Conservation (phyloP, 2,888 invertebrate genomes). For the Tachina lurida region DNA sequence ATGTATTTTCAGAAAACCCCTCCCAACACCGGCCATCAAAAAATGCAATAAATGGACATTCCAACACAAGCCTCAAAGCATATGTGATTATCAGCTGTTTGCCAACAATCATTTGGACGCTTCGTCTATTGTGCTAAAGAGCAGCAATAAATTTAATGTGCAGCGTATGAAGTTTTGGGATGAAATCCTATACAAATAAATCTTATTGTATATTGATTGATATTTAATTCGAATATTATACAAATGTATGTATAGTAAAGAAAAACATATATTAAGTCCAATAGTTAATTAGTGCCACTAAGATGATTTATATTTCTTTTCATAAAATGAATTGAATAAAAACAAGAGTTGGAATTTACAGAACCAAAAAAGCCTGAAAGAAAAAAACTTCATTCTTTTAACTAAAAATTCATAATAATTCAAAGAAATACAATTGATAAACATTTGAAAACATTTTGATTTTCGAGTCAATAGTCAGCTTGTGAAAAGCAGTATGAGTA, state of each 20-base stretch:
- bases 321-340: no score
- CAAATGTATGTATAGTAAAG: conserved; percentile 1
- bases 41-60: conserved; percentile 70
- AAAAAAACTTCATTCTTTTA: no score
- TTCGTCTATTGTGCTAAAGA: conserved; percentile 71
- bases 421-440: no score
- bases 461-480: no score
- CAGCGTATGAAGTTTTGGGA: conserved; percentile 78
- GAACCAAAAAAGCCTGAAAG: no score
- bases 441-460: no score
- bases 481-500: no score
- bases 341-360: no score
- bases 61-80: conserved; percentile 60
- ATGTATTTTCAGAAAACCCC: conserved; percentile 3
- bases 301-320: not conserved
- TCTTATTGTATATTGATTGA: not conserved
- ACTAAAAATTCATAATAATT: no score
- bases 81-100: conserved; percentile 80
- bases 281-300: not conserved
- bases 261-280: not conserved
- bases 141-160: conserved; percentile 75
- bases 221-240: not conserved
- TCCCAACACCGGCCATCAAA: not conserved
- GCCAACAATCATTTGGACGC: conserved; percentile 70
- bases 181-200: conserved; percentile 71